Percentiles rank a stretch among this genome's conserved stretches.
These are phyloP conservation scores for Myrmecophaga tridactyla DNA, from an alignment of 2,113 vertebrate genomes.

Conservation along the genomic window DNA sequence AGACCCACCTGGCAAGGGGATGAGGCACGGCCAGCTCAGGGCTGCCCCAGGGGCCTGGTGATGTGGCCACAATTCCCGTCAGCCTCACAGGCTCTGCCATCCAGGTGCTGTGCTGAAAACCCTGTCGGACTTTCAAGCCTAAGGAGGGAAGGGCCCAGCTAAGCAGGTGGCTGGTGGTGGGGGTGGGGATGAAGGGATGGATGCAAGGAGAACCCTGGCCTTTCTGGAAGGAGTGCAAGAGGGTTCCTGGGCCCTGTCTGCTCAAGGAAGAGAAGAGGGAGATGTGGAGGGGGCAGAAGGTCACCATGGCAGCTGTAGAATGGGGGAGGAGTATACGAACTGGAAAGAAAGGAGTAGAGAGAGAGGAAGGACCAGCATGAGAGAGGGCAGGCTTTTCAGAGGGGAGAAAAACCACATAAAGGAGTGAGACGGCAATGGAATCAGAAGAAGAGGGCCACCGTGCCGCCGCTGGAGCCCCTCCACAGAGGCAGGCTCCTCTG, in stretches of 20 bases:
- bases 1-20: neutral
- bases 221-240: slow-evolving; percentile 74
- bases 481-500: slow-evolving; percentile 44
- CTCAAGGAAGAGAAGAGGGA: slow-evolving; percentile 72
- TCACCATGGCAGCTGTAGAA: slow-evolving; percentile 81
- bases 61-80: neutral
- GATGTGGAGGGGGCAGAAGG: slow-evolving; percentile 81
- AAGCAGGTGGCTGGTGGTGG: neutral
- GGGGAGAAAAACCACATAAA: slow-evolving; percentile 81
- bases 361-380: slow-evolving; percentile 80
- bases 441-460: slow-evolving; percentile 56
- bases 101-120: slow-evolving; percentile 60
- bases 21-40: slow-evolving; percentile 13
- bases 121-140: slow-evolving; percentile 73
- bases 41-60: slow-evolving; percentile 70
- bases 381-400: slow-evolving; percentile 80
- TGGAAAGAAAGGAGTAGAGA: slow-evolving; percentile 74
- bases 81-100: slow-evolving; percentile 40
- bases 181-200: neutral
- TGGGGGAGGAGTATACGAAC: slow-evolving; percentile 80
- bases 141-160: slow-evolving; percentile 56
- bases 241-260: slow-evolving; percentile 53
- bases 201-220: slow-evolving; percentile 68
- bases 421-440: slow-evolving; percentile 67
- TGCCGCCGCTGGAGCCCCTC: neutral